Conservation (phyloP, 35 echinoderm and acorn worm species). For the Ophiothrix spiculata region DNA sequence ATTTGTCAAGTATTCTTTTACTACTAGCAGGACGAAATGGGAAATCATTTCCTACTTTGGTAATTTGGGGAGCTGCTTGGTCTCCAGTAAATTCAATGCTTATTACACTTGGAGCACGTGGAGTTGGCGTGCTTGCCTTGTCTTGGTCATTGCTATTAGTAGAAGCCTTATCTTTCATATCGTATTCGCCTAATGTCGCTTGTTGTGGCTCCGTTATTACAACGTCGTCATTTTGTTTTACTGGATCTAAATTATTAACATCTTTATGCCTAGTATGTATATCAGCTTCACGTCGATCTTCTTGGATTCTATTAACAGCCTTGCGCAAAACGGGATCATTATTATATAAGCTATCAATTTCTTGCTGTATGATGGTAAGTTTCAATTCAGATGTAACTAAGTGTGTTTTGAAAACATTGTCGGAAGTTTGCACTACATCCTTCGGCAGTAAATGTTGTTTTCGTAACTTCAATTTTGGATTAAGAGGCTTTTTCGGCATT, state of each 20-base stretch:
- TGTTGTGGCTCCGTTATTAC: no score
- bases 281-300: neutral
- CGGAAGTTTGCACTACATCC: neutral
- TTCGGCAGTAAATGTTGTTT: neutral
- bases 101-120: neutral
- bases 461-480: neutral
- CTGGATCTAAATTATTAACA: no score
- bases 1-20: no score
- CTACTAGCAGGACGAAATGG: no score
- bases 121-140: neutral
- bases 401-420: neutral
- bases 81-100: neutral
- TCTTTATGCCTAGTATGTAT: no score
- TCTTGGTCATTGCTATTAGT: no score
- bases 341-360: neutral
- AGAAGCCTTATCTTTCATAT: no score
- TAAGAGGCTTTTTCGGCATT: neutral
- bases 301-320: neutral
- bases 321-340: neutral
- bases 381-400: neutral
- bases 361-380: neutral
- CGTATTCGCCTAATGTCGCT: no score
- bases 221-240: no score
- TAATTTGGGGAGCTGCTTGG: no score
- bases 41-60: no score